Conservation (phyloP, 2,797 vertebrate genomes). For the Discoglossus pictus region DNA sequence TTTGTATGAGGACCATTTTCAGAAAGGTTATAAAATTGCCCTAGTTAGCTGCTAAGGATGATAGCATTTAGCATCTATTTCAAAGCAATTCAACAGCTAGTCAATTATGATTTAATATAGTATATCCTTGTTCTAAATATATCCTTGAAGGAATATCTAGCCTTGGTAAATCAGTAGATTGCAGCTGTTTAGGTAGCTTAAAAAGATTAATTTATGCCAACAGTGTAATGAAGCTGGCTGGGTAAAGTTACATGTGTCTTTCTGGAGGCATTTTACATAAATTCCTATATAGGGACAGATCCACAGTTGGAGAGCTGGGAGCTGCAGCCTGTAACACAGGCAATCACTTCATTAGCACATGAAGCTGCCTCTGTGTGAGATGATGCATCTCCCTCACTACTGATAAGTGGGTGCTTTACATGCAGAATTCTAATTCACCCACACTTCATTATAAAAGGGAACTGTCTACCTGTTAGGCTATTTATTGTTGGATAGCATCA, state of each 20-base stretch:
- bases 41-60: no score
- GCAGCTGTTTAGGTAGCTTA: conserved; percentile 44
- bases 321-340: conserved; percentile 44
- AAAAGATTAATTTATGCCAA: conserved; percentile 47
- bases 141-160: conserved; percentile 15
- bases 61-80: conserved; percentile 3
- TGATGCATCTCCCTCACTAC: neutral
- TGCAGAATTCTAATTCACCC: conserved; percentile 25
- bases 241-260: conserved; percentile 38
- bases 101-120: conserved; percentile 31
- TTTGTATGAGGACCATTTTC: no score
- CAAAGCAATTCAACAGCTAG: conserved; percentile 10
- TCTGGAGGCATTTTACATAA: conserved; percentile 47
- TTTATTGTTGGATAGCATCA: no score
- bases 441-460: neutral
- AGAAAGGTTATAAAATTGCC: no score
- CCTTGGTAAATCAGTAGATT: conserved; percentile 35
- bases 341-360: conserved; percentile 45
- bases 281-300: conserved; percentile 39
- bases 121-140: conserved; percentile 21
- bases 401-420: conserved; percentile 21
- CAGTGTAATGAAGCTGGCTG: conserved; percentile 35
- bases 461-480: neutral
- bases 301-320: conserved; percentile 33
- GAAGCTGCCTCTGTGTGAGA: conserved; percentile 21